These are phyloP conservation scores for Callithrix jacchus DNA, from an alignment of 2,113 vertebrate species.

Conservation along the genomic window DNA sequence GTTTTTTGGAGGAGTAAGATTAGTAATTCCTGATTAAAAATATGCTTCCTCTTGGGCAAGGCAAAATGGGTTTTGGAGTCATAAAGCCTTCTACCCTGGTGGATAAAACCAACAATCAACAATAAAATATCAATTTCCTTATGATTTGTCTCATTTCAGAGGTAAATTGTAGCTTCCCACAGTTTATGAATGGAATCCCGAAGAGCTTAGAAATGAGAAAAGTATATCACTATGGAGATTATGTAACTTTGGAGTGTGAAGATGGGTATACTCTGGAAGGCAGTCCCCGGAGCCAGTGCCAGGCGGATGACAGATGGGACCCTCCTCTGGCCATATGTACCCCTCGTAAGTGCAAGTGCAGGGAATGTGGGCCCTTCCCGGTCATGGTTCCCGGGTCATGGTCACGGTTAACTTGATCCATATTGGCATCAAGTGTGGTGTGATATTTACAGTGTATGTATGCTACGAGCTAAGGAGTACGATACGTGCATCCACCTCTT, in stretches of 20 bases:
- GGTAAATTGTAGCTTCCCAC: conserved; percentile 47
- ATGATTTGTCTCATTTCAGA: conserved; percentile 63
- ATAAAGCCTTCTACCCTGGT: neutral
- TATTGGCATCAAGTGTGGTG: neutral
- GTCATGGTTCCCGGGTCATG: neutral
- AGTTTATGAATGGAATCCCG: neutral
- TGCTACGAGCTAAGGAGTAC: neutral
- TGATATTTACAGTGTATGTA: neutral
- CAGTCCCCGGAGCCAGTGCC: conserved; percentile 74
- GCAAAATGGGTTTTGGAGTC: neutral
- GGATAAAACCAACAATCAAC: neutral
- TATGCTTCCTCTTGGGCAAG: neutral
- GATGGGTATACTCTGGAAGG: conserved; percentile 75
- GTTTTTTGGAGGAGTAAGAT: neutral
- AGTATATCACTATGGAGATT: conserved; percentile 54
- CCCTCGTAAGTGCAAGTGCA: conserved; percentile 65
- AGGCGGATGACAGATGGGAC: conserved; percentile 75
- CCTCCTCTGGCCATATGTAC: conserved; percentile 79
- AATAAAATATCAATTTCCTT: neutral
- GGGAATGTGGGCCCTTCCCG: neutral
- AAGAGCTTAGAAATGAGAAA: neutral
- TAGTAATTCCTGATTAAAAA: neutral
- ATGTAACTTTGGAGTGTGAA: conserved; percentile 76
- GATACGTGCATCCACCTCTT: neutral
- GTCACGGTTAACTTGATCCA: neutral